Base-by-base conservation (phyloP, 2,797 vertebrate genomes). In the Sebastes steindachneri region DNA sequence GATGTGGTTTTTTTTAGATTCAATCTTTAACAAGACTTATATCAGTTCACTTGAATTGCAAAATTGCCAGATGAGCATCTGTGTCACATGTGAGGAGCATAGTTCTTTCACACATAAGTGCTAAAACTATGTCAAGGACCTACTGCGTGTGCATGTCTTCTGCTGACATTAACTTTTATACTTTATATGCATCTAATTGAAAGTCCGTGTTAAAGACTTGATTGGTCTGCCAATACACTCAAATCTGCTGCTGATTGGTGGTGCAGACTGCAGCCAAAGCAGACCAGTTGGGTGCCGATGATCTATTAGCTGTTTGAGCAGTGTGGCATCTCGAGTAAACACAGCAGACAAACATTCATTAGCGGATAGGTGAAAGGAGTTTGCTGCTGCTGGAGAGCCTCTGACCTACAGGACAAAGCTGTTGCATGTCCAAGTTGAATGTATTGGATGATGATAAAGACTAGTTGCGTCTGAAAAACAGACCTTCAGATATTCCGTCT, bases 331-430 rank as follows among this genome's bases (percentile, higher is more conserved):
- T 73, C 9, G 35, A 82, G 80, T 87, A 90, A 87, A 93, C 84
- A 80, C 74, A 73, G 75, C 26, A 87, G 82, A 88, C 84, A 85
- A 89, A 83, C 83, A 67, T 91, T 94, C 73, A 94, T 95, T 94
- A 91, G 89, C 89, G 90, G 78, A 73, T 69, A 92, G 72, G 85
- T 91, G 90, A 90, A 82, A 91, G 73, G 74, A 80, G 76, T 79
- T 79, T 77, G 59, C 57, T 82, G 25, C 64, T 73, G 77, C 41
- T 75, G 35, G 10, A 53, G 29, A 81, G 66, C 72, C 67, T 79
- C 66, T 78, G 65, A 77, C 59, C 25, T 21, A 33, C 10, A 59
- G 29, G 35, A 83, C 37, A 78, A 68, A 31, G 65, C 68, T 74
- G 45, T 26, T 63, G 9, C 41, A 21, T 14, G 28, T 75, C 58